phyloP scores from a whole-genome alignment of 2,888 invertebrate genomes.

The Epirrhoe alternata region DNA sequence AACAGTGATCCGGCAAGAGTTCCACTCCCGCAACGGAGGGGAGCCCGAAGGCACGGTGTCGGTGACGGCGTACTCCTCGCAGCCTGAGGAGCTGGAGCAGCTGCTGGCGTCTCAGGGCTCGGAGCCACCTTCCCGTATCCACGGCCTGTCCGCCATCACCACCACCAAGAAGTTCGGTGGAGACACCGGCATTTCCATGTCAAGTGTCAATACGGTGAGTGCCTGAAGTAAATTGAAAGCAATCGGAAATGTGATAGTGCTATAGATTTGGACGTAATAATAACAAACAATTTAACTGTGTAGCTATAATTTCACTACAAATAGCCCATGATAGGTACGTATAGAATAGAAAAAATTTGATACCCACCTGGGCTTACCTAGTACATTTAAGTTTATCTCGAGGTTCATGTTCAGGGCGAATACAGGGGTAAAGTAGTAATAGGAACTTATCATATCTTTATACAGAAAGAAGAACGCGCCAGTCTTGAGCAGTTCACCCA shows the following conservation, averaged over 20 bases:
- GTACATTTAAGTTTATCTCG: too few species aligned
- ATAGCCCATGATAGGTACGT: too few species aligned
- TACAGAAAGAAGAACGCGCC: slow-evolving; percentile 73
- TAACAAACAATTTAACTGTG: too few species aligned
- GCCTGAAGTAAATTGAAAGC: slow-evolving; percentile 20
- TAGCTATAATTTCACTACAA: too few species aligned
- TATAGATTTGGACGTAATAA: not conserved
- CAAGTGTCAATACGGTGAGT: slow-evolving; percentile 70
- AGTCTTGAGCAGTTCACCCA: slow-evolving; percentile 77
- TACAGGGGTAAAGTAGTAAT: not conserved
- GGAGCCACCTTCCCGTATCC: slow-evolving; percentile 68
- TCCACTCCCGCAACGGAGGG: slow-evolving; percentile 88
- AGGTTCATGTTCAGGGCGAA: too few species aligned
- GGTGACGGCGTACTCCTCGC: slow-evolving; percentile 88
- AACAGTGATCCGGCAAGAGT: slow-evolving; percentile 88
- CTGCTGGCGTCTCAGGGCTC: slow-evolving; percentile 69
- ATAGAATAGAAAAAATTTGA: too few species aligned
- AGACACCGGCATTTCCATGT: slow-evolving; percentile 68
- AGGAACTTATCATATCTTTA: not conserved
- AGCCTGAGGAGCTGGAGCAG: slow-evolving; percentile 84
- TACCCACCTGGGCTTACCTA: too few species aligned
- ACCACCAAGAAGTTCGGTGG: slow-evolving; percentile 79
- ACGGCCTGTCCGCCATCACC: slow-evolving; percentile 79
- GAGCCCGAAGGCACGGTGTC: slow-evolving; percentile 89
- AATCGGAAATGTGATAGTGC: not conserved